Evolutionary conservation across 2,113 vertebrate species (phyloP), one percentile per base, ranked within the genome.

Genomic region (Columbina picui): DNA sequence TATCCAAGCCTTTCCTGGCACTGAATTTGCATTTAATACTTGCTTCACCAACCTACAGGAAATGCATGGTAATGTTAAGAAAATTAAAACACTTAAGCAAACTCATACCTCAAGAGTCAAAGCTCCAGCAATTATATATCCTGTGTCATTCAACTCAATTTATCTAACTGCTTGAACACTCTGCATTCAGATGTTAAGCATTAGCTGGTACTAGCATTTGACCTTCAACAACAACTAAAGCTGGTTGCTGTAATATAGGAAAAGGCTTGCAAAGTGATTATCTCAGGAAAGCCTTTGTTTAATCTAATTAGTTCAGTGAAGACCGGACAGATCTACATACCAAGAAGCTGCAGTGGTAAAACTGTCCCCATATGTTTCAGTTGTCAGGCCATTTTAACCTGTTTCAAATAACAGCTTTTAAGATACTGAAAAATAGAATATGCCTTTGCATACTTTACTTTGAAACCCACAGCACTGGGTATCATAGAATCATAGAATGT

Each of bases 261-360:
- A 96, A 96, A 95, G 96, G 97, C 91, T 97, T 89, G 95, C 89
- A 96, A 97, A 98, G 97, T 98, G 97, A 98, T 98, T 98, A 98
- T 95, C 97, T 98, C 95, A 97, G 98, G 97, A 98, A 98, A 98
- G 97, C 96, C 97, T 97, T 95, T 91, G 65, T 97, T 98, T 98
- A 98, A 98, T 98, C 98, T 98, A 98, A 98, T 98, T 98, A 97
- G 94, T 87, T 95, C 83, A 94, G 68, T 49, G 83, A 94, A 97
- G 88, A 91, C 83, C 30, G 38, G 90, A 96, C 91, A 96, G 94
- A 94, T 94, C 85, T 94, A 82, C 70, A 76, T 82, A 94, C 59
- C 70, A 91, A 94, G 77, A 96, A 52, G 63, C 0, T 94, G 85
- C 60, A 84, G 73, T 50, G 38, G 38, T 60, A 94, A 85, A 93